phyloP scores from a whole-genome alignment of 30 jellyfish, hydroid and myxozoan genomes.

The Pelagia noctiluca region DNA sequence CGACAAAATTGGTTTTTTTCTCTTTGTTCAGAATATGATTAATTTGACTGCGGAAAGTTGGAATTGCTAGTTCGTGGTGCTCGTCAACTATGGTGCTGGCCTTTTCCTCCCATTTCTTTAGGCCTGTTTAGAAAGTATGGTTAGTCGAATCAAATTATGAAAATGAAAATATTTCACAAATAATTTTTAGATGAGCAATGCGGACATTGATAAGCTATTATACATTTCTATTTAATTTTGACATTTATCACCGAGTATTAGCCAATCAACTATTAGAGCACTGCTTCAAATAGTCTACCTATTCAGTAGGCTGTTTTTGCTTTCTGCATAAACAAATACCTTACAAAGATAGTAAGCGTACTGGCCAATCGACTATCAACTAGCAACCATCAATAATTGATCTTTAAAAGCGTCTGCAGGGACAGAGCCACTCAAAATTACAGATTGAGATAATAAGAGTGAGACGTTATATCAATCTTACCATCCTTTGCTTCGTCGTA shows the following conservation, averaged over 20 bases:
- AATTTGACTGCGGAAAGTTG: conserved; percentile 50
- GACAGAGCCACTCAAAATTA: no score
- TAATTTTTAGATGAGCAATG: not conserved
- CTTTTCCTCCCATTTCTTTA: conserved; percentile 45
- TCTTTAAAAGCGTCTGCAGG: no score
- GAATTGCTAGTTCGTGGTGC: conserved; percentile 36
- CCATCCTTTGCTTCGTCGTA: conserved; percentile 60
- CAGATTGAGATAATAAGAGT: no score
- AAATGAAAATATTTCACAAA: not conserved
- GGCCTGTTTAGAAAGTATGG: conserved; percentile 16
- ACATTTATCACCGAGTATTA: not conserved
- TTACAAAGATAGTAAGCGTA: not conserved
- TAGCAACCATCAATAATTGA: no score
- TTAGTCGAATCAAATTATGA: not conserved
- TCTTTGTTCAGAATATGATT: conserved; percentile 49
- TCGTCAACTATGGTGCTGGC: conserved; percentile 23
- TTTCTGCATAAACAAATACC: not conserved
- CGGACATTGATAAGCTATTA: not conserved
- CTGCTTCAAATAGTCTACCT: not conserved
- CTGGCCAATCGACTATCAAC: not conserved
- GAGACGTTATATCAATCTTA: not conserved
- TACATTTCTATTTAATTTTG: not conserved
- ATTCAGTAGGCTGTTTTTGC: not conserved
- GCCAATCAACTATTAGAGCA: not conserved
- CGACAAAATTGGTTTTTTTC: conserved; percentile 52